Conservation (phyloP, 2,888 invertebrate species). For the Nudaria mundana region DNA sequence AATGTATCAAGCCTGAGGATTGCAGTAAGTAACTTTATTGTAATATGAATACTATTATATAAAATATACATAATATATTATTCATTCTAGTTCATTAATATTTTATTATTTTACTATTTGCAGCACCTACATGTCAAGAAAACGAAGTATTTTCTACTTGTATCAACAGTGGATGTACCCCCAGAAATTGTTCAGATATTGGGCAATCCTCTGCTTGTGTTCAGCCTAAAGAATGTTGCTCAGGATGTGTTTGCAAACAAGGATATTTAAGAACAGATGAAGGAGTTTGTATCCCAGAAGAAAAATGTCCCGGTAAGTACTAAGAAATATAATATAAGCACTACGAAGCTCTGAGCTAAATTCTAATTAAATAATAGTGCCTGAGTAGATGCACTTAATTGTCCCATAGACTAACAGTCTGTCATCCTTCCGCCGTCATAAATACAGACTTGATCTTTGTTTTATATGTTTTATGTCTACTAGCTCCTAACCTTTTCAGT, state of each 20-base stretch:
- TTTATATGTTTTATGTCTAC: too few species aligned
- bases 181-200: constrained; percentile 1
- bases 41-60: too few species aligned
- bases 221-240: neutral
- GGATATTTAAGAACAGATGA: neutral
- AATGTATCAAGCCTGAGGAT: constrained; percentile 29
- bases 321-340: too few species aligned
- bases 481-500: too few species aligned
- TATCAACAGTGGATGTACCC: constrained; percentile 40
- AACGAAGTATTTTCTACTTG: constrained; percentile 34
- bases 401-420: too few species aligned
- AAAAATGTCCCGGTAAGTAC: constrained; percentile 6
- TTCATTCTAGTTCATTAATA: neutral
- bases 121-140: constrained; percentile 23
- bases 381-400: too few species aligned
- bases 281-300: neutral
- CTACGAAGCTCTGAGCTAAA: too few species aligned
- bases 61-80: too few species aligned
- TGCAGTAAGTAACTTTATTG: constrained; percentile 42
- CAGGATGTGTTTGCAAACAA: neutral
- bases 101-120: neutral
- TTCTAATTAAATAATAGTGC: too few species aligned
- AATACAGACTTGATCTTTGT: too few species aligned
- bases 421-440: too few species aligned
- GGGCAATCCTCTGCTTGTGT: neutral